Evolutionary conservation across 2,113 vertebrate genomes (phyloP), one percentile per base, ranked within the genome.

Genomic region (Gymnobelideus leadbeateri): DNA sequence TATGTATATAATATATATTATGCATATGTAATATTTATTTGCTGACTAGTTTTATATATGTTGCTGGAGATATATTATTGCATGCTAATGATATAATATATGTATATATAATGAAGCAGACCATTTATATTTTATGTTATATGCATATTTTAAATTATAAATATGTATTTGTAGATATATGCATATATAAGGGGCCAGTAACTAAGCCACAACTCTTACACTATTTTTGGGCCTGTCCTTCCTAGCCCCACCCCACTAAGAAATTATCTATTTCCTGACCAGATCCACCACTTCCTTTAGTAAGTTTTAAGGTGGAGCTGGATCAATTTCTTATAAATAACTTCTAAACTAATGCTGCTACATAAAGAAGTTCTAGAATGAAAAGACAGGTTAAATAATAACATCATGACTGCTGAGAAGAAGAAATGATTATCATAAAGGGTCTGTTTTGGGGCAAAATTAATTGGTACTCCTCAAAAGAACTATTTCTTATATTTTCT

Each of bases 291-390:
- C 37, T 92, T 96, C 95, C 95, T 96, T 95, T 97, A 96, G 96
- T 26, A 96, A 91, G 95, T 97, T 96, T 97, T 57, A 6, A 95
- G 94, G 96, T 93, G 92, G 53, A 26, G 55, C 95, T 92, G 94
- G 96, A 96, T 97, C 96, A 53, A 92, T 93, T 84, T 96, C 95
- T 98, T 91, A 97, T 96, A 97, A 96, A 96, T 93, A 98, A 96
- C 97, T 96, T 97, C 93, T 97, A 93, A 96, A 97, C 98, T 98
- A 93, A 68, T 96, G 97, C 97, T 94, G 96, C 95, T 95, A 94
- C 25, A 54, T 91, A 89, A 97, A 96, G 95, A 55, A 26, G 96
- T 96, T 98, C 98, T 94, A 93, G 95, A 96, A 95, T 97, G 94
- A 95, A 92, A 96, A 91, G 95, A 97, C 89, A 89, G 26, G 6